Evolutionary conservation across 2,113 vertebrate species (phyloP), one percentile per base, ranked within the genome.

Genomic region (Periophthalmus modestus): DNA sequence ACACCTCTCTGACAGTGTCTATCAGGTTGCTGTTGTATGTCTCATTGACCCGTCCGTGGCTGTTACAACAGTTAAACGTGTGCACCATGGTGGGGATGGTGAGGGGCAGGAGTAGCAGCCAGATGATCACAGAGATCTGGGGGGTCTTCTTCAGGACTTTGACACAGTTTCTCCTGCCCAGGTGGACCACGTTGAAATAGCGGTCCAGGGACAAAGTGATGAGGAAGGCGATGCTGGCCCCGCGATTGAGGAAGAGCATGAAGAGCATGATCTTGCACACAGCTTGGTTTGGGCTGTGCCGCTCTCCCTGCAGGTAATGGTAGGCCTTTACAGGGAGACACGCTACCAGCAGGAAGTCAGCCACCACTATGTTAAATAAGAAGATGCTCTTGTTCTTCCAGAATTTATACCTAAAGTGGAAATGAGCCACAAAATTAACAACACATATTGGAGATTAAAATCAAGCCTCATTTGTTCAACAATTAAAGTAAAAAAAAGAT

Each of bases 351-450:
- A 95, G 86, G 74, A 96, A 94, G 48, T 95, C 94, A 0, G 94
- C 94, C 57, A 94, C 68, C 5, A 94, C 93, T 57, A 94, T 85
- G 67, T 94, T 95, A 87, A 95, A 94, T 2, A 95, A 89, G 59
- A 94, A 93, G 13, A 92, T 77, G 0, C 91, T 93, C 72, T 95
- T 96, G 88, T 89, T 94, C 82, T 89, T 94, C 92, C 93, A 95
- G 81, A 89, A 93, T 70, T 91, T 95, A 63, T 90, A 91, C 66
- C 92, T 93, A 9, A 66, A 70, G 28, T 52, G 52, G 39, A 82
- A 68, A 48, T 4, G 4, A 39, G 21, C 1, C 1, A 69, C 28
- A 58, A 21, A 62, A n/a, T n/a, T n/a, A n/a, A n/a, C n/a, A n/a
- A n/a, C 28, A 9, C 34, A 54, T 18, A 6, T 36, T 23, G 1